phyloP scores from a whole-genome alignment of 1,140 invertebrate species.

The Mya arenaria region DNA sequence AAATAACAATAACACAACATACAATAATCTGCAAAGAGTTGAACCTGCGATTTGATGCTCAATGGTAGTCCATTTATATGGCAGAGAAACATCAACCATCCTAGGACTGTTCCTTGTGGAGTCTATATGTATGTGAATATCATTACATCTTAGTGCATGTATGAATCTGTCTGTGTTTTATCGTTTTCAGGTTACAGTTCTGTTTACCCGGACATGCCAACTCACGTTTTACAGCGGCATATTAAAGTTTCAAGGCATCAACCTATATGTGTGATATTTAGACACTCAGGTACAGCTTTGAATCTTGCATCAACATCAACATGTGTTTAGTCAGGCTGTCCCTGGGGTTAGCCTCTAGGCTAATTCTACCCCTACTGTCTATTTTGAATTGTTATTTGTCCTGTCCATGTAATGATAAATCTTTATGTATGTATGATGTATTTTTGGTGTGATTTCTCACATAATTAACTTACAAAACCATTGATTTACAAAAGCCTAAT shows the following conservation, averaged over 20 bases:
- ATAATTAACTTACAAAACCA: neutral
- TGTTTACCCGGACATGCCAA: constrained; percentile 50
- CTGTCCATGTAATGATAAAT: neutral
- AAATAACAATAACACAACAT: no score
- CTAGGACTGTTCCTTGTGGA: no score
- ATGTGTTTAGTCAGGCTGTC: no score
- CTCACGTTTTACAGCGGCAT: constrained; percentile 39
- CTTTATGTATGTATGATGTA: neutral
- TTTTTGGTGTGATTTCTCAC: neutral
- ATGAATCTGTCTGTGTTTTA: no score
- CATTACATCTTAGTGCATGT: no score
- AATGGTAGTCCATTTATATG: no score
- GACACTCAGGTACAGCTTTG: constrained; percentile 25
- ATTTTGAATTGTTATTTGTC: neutral
- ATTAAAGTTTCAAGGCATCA: constrained; percentile 52
- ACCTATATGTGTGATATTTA: constrained; percentile 49
- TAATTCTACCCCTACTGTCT: neutral
- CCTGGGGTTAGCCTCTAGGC: neutral
- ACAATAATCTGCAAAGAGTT: no score
- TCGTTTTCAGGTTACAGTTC: no score
- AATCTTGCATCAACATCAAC: neutral
- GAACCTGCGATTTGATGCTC: no score
- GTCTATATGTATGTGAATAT: no score
- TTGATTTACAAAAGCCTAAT: neutral
- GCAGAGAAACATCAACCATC: no score